Conservation (phyloP, 2,797 vertebrate genomes). For the Micrastur ruficollis region DNA sequence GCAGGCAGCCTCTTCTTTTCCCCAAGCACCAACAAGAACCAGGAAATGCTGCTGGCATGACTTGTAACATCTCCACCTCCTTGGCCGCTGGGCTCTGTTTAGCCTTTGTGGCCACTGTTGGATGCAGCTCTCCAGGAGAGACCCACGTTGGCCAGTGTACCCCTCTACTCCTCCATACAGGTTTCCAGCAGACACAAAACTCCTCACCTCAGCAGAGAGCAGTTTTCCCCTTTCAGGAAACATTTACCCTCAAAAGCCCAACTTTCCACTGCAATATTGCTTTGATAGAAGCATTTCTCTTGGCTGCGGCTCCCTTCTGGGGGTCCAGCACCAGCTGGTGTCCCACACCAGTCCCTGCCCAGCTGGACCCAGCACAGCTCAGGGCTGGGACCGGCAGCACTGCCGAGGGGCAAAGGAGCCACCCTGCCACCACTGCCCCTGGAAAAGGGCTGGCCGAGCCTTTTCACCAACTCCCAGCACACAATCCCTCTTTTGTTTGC, state of each 20-base stretch:
- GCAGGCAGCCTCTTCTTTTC: not conserved
- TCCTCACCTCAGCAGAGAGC: not conserved
- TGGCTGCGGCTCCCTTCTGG: not conserved
- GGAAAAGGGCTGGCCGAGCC: not conserved
- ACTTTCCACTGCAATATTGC: not conserved
- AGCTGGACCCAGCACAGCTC: not conserved
- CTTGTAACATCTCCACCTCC: not conserved
- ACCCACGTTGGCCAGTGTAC: rapidly evolving
- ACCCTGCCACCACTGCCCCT: not conserved
- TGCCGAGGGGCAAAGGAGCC: not conserved
- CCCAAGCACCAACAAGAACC: not conserved
- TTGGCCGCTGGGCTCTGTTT: not conserved
- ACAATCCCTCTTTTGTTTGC: conserved; percentile 42
- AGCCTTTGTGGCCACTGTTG: not conserved
- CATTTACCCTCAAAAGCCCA: not conserved
- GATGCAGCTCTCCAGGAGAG: not conserved
- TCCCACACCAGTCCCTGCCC: not conserved
- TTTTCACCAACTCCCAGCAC: not conserved
- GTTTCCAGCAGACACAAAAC: not conserved
- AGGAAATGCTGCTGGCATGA: not conserved
- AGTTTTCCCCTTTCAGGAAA: not conserved
- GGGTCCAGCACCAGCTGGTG: not conserved
- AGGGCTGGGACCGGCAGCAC: not conserved
- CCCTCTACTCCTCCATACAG: not conserved
- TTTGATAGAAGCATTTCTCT: not conserved